Evolutionary conservation across 2,797 vertebrate species (phyloP), one percentile per base, ranked within the genome.

Genomic region (Alosa sapidissima): DNA sequence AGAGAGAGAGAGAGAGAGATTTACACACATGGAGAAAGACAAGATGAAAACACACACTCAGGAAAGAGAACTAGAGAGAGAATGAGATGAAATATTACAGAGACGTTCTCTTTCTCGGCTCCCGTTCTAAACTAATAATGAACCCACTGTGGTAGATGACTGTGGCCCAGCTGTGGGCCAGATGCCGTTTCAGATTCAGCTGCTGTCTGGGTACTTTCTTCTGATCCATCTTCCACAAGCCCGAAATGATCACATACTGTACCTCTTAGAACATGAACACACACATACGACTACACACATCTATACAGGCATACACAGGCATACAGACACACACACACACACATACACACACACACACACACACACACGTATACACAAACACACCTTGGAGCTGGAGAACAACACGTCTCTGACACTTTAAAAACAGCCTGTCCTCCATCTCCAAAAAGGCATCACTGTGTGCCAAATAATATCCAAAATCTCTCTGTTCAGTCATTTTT

Each of bases 301-400:
- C 41, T 48, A 62, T 55, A 84, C 85, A 88, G 19, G 85, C 55
- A 85, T 89, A 92, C 84, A 89, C n/a, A n/a, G n/a, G n/a, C n/a
- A n/a, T 85, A 88, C 85, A 83, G 90, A 84, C 89, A 78, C 86
- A 60, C 8, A 68, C 65, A 28, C 11, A 9, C n/a, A 28, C 5
- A 9, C 60, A 65, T 14, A 8, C 60, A 28, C 60, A 65, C 60
- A 28, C 3, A 68, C 72, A 84, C 36, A 84, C 85, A 89, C 85
- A 90, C 49, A 62, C 81, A 84, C 85, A 88, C 28, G 86, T 55
- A 85, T 89, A 92, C 84, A 89, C 85, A 88, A 85, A 83, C 90
- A 83, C 89, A 78, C 87, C 85, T 82, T 55, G 68, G 49, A 51
- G n/a, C 33, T 52, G 84, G 88, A 88, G 87, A 87, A 89, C 82